Evolutionary conservation across 2,888 invertebrate genomes (phyloP).

Genomic region (Horisme vitalbata): DNA sequence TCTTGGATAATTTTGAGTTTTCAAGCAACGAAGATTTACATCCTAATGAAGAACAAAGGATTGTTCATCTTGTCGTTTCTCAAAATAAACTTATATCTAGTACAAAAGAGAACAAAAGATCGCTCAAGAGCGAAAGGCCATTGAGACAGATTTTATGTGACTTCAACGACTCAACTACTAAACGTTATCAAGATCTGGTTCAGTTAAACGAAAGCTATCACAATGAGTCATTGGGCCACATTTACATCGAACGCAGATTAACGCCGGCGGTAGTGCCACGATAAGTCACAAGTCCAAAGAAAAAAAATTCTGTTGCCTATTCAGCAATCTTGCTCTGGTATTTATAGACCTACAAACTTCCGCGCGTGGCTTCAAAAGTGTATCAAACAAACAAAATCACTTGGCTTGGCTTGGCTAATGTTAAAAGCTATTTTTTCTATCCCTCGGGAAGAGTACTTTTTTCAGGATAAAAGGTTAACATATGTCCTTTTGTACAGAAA

Average conservation of each 20-base stretch:
- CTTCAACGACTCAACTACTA: constrained; percentile 23
- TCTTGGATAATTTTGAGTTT: neutral
- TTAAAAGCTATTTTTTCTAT: too few species aligned
- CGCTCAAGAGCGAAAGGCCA: constrained; percentile 12
- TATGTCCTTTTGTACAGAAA: too few species aligned
- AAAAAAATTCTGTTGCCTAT: too few species aligned
- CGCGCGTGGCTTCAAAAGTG: too few species aligned
- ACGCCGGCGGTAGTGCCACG: neutral
- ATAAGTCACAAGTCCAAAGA: too few species aligned
- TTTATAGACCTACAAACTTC: too few species aligned
- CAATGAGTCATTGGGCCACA: constrained; percentile 42
- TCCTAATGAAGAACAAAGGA: constrained; percentile 12
- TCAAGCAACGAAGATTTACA: neutral
- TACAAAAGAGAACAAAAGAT: constrained; percentile 19
- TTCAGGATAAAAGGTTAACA: too few species aligned
- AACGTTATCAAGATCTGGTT: constrained; percentile 21
- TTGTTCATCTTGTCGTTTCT: neutral
- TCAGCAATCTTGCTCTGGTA: too few species aligned
- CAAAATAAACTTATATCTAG: constrained; percentile 14
- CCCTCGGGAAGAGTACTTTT: too few species aligned
- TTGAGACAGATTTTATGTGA: constrained; percentile 19
- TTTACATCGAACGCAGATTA: neutral
- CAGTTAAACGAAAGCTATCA: constrained; percentile 24
- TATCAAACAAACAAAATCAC: too few species aligned
- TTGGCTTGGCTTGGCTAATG: too few species aligned